Percentiles rank a stretch among this genome's conserved stretches.
Conservation (phyloP, 2,797 vertebrate species). For the Amblyopsis hoosieri region DNA sequence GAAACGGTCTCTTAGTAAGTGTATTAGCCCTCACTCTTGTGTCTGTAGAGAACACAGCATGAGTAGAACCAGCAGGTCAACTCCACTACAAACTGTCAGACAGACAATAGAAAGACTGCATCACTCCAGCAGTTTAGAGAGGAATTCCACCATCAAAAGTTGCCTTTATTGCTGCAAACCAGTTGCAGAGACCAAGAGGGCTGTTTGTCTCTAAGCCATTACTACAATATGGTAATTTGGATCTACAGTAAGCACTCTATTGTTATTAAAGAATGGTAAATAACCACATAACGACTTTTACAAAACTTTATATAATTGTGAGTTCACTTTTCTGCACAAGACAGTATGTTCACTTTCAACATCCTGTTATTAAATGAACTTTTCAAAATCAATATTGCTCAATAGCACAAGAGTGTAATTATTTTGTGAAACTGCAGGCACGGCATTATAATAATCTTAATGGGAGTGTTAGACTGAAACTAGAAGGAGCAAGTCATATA, state of each 20-base stretch:
- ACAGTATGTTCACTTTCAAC: background rate
- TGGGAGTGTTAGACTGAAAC: background rate
- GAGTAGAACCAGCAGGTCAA: constrained; percentile 24
- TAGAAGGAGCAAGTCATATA: constrained; percentile 12
- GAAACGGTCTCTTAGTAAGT: constrained; percentile 34
- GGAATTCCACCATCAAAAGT: constrained; percentile 23
- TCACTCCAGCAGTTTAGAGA: constrained; percentile 36
- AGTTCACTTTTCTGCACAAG: background rate
- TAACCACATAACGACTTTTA: background rate
- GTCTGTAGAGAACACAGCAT: constrained; percentile 44
- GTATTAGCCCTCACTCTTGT: constrained; percentile 1
- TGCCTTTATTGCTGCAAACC: constrained; percentile 33
- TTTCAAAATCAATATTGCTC: background rate
- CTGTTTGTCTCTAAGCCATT: constrained; percentile 3
- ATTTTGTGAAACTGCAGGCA: background rate
- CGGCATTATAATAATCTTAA: background rate
- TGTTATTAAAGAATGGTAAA: no score
- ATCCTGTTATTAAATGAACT: background rate
- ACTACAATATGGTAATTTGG: constrained; percentile 25
- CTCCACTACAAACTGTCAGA: constrained; percentile 46
- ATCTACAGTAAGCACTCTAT: constrained; percentile 15
- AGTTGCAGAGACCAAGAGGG: constrained; percentile 7
- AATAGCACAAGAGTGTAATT: no score
- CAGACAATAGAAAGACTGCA: constrained; percentile 48
- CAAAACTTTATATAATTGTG: background rate